Percentiles rank a stretch among this genome's conserved stretches.
Conservation (phyloP, 2,888 invertebrate genomes). For the Abrostola triplasia region DNA sequence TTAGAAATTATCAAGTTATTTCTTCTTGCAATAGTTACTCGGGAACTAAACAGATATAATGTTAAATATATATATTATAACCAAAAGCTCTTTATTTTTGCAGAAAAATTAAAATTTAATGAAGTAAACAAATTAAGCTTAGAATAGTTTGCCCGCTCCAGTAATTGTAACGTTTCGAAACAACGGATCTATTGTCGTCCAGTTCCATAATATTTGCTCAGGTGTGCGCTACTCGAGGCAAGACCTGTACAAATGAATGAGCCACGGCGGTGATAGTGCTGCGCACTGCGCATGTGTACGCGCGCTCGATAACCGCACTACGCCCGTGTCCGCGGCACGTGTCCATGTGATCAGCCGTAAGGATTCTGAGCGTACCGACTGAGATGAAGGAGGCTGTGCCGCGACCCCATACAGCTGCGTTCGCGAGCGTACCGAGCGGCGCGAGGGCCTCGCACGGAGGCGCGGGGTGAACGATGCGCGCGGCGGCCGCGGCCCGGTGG, state of each 20-base stretch:
- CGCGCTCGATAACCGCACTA: slow-evolving; percentile 84
- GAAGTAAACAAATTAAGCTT: slow-evolving; percentile 39
- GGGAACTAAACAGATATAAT: too few species aligned
- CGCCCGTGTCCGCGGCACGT: slow-evolving; percentile 78
- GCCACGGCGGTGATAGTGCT: slow-evolving; percentile 64
- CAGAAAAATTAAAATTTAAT: slow-evolving; percentile 17
- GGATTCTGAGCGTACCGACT: slow-evolving; percentile 56
- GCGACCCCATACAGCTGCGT: slow-evolving; percentile 57
- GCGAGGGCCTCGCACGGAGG: slow-evolving; percentile 51
- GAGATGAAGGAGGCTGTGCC: slow-evolving; percentile 80
- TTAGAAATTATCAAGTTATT: too few species aligned
- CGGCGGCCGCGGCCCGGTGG: slow-evolving; percentile 61
- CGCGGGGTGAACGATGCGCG: slow-evolving; percentile 65
- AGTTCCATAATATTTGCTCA: slow-evolving; percentile 84
- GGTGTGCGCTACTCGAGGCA: slow-evolving; percentile 76
- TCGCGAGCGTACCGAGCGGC: slow-evolving; percentile 50
- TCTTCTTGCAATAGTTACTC: background rate
- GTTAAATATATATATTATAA: background rate
- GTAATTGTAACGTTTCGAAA: slow-evolving; percentile 74
- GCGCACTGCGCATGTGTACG: slow-evolving; percentile 83
- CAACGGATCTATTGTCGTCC: slow-evolving; percentile 76
- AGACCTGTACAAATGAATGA: slow-evolving; percentile 80
- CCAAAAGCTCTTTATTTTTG: slow-evolving; percentile 11
- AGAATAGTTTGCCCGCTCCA: slow-evolving; percentile 42
- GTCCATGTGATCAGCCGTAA: slow-evolving; percentile 70